Conservation (phyloP, 2,888 invertebrate species). For the Cotesia congregata region DNA sequence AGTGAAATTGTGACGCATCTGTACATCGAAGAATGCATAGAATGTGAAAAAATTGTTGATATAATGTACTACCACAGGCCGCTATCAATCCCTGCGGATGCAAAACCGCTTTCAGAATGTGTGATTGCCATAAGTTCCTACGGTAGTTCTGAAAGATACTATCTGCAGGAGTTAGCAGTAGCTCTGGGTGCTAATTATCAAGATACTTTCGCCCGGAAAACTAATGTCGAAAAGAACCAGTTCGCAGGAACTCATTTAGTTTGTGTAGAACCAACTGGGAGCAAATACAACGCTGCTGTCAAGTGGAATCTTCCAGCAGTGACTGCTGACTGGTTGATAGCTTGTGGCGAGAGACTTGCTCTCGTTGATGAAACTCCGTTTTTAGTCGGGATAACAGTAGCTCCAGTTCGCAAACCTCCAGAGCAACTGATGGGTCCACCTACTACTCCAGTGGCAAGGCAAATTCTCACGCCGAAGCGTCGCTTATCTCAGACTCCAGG, state of each 20-base stretch:
- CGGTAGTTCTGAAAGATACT: conserved; percentile 80
- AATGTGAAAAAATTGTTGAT: conserved; percentile 74
- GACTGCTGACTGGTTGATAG: conserved; percentile 81
- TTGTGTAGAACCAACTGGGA: conserved; percentile 80
- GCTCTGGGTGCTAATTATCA: conserved; percentile 81
- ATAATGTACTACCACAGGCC: conserved; percentile 82
- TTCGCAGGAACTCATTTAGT: conserved; percentile 85
- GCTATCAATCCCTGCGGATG: conserved; percentile 71
- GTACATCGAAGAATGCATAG: conserved; percentile 81
- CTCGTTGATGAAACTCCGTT: conserved; percentile 74
- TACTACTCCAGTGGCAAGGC: conserved; percentile 40
- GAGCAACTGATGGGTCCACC: conserved; percentile 45
- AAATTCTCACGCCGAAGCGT: conserved; percentile 55
- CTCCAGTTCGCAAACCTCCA: conserved; percentile 33
- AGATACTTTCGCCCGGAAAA: conserved; percentile 78
- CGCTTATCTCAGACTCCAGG: conserved; percentile 46
- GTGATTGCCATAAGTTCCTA: conserved; percentile 87
- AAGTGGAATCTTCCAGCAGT: conserved; percentile 91
- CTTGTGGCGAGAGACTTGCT: conserved; percentile 75
- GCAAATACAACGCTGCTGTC: conserved; percentile 85
- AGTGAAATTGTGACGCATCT: conserved; percentile 78
- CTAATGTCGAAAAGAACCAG: conserved; percentile 70
- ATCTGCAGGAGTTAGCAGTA: conserved; percentile 79
- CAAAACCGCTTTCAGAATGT: conserved; percentile 76
- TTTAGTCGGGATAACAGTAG: conserved; percentile 75